Evolutionary conservation across 2,888 invertebrate species (phyloP).

Genomic region (Agrochola circellaris): DNA sequence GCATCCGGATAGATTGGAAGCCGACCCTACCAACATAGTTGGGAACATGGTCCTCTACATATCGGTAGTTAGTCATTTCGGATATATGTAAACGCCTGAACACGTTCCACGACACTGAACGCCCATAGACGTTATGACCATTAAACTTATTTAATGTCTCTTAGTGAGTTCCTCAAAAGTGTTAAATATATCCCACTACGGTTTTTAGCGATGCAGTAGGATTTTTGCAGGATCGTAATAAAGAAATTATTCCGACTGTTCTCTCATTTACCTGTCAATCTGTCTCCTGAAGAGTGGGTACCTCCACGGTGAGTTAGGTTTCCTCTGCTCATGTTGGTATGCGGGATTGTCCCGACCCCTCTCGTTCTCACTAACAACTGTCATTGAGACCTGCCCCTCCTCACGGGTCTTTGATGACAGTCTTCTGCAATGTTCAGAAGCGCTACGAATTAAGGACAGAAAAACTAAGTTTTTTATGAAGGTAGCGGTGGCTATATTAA

Average conservation of each 20-base stretch:
- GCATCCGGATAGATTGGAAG: too few species aligned
- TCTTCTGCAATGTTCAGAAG: slow-evolving; percentile 84
- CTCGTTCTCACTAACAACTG: slow-evolving; percentile 84
- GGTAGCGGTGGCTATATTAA: slow-evolving; percentile 14
- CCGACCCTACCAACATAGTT: too few species aligned
- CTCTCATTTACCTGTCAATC: slow-evolving; percentile 83
- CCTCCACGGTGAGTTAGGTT: slow-evolving; percentile 94
- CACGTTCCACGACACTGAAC: not conserved
- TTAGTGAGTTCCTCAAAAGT: not conserved
- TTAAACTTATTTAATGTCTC: not conserved
- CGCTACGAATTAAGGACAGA: slow-evolving; percentile 53
- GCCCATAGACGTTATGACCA: not conserved
- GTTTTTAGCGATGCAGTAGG: not conserved
- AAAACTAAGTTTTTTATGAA: slow-evolving; percentile 30
- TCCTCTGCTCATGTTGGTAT: slow-evolving; percentile 91
- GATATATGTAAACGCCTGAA: not conserved
- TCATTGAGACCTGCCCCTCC: slow-evolving; percentile 85
- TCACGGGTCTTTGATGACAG: slow-evolving; percentile 93
- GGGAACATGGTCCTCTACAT: not conserved
- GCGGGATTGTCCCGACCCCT: slow-evolving; percentile 93
- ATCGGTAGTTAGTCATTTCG: not conserved
- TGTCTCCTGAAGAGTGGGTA: slow-evolving; percentile 91
- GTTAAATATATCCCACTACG: not conserved
- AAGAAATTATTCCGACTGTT: not conserved
- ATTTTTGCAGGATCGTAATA: not conserved